Percentiles rank a stretch among this genome's conserved stretches.
phyloP scores from a whole-genome alignment of 2,888 invertebrate species.

The Leptinotarsa rubiginosa region DNA sequence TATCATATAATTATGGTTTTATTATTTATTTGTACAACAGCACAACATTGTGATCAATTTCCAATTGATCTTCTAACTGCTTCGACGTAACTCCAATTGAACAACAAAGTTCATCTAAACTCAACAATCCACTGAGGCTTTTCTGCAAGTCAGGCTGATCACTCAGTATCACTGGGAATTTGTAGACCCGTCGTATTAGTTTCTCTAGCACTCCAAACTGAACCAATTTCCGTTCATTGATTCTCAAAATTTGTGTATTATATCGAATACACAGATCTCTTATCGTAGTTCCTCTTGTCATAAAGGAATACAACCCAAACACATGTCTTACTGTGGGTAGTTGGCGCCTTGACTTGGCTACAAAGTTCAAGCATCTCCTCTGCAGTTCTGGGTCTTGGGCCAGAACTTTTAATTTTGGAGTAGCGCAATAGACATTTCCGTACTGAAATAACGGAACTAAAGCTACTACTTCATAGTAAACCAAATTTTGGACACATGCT shows the following conservation, averaged over 20 bases:
- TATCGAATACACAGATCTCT: slow-evolving; percentile 76
- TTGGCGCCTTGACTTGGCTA: slow-evolving; percentile 63
- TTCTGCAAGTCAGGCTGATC: slow-evolving; percentile 67
- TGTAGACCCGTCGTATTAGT: slow-evolving; percentile 83
- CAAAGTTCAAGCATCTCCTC: slow-evolving; percentile 63
- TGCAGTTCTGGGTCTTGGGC: slow-evolving; percentile 67
- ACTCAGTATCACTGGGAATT: slow-evolving; percentile 66
- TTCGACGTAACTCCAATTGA: slow-evolving; percentile 80
- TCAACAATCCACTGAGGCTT: slow-evolving; percentile 83
- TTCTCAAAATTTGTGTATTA: slow-evolving; percentile 79
- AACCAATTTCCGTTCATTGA: slow-evolving; percentile 85
- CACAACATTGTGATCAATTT: slow-evolving; percentile 84
- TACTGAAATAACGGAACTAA: slow-evolving; percentile 75
- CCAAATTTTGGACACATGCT: slow-evolving; percentile 91
- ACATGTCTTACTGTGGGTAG: slow-evolving; percentile 71
- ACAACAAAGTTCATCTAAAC: slow-evolving; percentile 92
- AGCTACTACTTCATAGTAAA: slow-evolving; percentile 78
- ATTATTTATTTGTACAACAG: slow-evolving; percentile 80
- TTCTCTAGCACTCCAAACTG: slow-evolving; percentile 90
- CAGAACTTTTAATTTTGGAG: slow-evolving; percentile 69
- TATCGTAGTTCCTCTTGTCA: slow-evolving; percentile 78
- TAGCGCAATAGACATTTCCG: slow-evolving; percentile 75
- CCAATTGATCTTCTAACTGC: slow-evolving; percentile 84
- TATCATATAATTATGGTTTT: too few species aligned
- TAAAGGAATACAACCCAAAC: slow-evolving; percentile 74